A percentile compares a stretch with the other conserved stretches of the same genome.
Conservation (phyloP, 1,140 invertebrate species). For the Psilanteris sp. region DNA sequence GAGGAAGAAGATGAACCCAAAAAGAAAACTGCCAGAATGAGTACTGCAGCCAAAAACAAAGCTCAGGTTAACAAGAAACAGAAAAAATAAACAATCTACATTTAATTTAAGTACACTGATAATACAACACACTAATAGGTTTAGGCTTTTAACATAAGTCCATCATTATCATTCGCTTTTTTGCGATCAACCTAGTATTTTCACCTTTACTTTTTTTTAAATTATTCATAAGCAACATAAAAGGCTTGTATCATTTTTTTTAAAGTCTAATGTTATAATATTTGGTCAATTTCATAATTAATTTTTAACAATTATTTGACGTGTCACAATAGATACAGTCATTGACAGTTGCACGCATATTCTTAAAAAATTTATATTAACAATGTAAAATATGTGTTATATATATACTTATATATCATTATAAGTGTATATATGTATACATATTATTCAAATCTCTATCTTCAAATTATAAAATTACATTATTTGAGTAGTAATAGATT, state of each 20-base stretch:
- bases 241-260: too few relatives aligned
- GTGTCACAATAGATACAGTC: too few relatives aligned
- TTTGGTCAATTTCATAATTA: too few relatives aligned
- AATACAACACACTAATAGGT: constrained; percentile 70
- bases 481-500: constrained; percentile 8
- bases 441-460: neutral
- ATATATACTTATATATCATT: too few relatives aligned
- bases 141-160: constrained; percentile 76
- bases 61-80: constrained; percentile 77
- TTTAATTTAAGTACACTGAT: constrained; percentile 43
- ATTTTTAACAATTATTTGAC: too few relatives aligned
- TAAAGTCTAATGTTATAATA: too few relatives aligned
- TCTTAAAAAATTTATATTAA: too few relatives aligned
- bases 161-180: constrained; percentile 73
- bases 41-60: constrained; percentile 75
- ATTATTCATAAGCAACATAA: too few relatives aligned
- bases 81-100: constrained; percentile 74
- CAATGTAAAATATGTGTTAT: too few relatives aligned
- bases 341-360: too few relatives aligned
- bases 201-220: constrained; percentile 53
- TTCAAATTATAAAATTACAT: neutral
- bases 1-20: too few relatives aligned
- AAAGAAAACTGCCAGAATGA: constrained; percentile 73
- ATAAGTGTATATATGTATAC: too few relatives aligned
- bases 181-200: constrained; percentile 67